Conservation (phyloP, 2,797 vertebrate species). For the Leptatherina wallacei region DNA sequence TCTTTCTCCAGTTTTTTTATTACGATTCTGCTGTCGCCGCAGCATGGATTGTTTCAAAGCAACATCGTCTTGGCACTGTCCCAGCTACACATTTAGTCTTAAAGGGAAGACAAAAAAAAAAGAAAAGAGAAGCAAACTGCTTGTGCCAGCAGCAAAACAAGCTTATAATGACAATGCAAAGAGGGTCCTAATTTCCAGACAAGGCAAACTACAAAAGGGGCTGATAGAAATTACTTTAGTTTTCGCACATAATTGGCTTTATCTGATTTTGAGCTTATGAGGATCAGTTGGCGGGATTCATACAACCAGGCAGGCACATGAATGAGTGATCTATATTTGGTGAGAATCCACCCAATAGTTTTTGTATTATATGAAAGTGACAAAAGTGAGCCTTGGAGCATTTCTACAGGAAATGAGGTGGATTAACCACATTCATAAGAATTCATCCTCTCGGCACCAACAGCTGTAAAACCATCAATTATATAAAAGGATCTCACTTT, state of each 20-base stretch:
- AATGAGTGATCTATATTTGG: neutral
- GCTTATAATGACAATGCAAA: conserved; percentile 10
- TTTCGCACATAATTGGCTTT: neutral
- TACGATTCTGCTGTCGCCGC: neutral
- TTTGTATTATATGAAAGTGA: neutral
- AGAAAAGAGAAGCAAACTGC: neutral
- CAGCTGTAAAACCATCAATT: neutral
- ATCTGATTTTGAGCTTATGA: neutral
- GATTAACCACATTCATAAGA: neutral
- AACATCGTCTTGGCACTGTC: neutral
- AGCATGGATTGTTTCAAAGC: neutral
- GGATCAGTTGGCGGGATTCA: neutral
- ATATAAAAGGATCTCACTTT: neutral
- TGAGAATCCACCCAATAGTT: no score
- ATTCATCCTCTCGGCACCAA: neutral
- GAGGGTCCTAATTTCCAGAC: neutral
- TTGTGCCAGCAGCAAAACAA: neutral
- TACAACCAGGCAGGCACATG: neutral
- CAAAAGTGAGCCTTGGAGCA: neutral
- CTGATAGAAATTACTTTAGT: neutral
- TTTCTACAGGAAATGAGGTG: neutral
- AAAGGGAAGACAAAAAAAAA: neutral
- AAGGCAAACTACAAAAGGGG: neutral
- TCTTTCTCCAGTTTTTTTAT: neutral
- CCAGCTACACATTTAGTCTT: neutral